Conservation (phyloP, 30 jellyfish, hydroid and myxozoan species). For the Catostylus mosaicus region DNA sequence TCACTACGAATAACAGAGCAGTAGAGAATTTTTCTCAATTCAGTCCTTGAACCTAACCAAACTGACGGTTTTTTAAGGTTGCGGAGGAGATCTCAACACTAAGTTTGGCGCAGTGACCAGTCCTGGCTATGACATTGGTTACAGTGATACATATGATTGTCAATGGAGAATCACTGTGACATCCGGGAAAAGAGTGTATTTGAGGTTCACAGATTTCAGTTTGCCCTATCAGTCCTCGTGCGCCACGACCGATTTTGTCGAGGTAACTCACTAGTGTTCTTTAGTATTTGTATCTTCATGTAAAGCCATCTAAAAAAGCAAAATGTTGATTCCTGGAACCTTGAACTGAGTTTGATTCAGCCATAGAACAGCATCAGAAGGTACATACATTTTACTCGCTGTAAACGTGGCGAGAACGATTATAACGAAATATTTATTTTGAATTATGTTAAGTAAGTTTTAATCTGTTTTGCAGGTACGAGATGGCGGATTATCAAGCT, state of each 20-base stretch:
- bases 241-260: constrained; percentile 51
- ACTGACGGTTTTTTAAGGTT: constrained; percentile 12
- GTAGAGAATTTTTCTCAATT: no score
- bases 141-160: constrained; percentile 65
- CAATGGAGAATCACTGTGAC: constrained; percentile 71
- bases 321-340: no score
- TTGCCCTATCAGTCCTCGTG: constrained; percentile 42
- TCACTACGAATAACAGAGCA: no score
- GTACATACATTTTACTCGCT: no score
- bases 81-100: constrained; percentile 78
- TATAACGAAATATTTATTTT: no score
- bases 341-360: no score
- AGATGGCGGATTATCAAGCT: constrained; percentile 45
- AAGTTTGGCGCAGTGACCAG: constrained; percentile 71
- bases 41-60: no score
- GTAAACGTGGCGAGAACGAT: no score
- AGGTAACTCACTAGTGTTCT: constrained; percentile 25
- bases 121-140: constrained; percentile 46
- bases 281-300: no score
- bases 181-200: constrained; percentile 43
- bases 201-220: constrained; percentile 56
- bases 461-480: constrained; percentile 13
- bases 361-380: no score
- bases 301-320: no score
- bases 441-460: no score